Conservation (phyloP, 2,113 vertebrate species). For the Ammodytes marinus region DNA sequence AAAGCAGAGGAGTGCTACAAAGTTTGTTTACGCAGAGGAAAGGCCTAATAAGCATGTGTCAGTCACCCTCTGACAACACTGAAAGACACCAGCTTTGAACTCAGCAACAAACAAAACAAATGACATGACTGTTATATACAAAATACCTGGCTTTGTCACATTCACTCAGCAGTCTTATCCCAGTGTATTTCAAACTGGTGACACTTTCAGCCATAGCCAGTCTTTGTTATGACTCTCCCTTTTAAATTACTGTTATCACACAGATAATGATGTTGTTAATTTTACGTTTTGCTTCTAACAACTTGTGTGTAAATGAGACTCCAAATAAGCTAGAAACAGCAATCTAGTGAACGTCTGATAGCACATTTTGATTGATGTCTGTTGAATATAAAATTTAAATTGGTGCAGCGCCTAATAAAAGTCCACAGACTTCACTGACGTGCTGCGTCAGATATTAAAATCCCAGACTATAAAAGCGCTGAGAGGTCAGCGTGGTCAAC, state of each 20-base stretch:
- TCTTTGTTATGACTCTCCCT: neutral
- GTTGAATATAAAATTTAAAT: conserved; percentile 11
- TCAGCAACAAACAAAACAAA: neutral
- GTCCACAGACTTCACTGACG: conserved; percentile 8
- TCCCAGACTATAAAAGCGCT: conserved; percentile 7
- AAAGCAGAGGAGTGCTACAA: neutral
- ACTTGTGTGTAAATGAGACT: no score
- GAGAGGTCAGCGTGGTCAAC: conserved; percentile 59
- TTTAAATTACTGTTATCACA: neutral
- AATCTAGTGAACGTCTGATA: neutral
- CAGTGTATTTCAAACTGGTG: neutral
- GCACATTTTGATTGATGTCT: neutral
- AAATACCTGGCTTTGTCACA: neutral
- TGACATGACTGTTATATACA: neutral
- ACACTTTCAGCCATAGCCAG: neutral
- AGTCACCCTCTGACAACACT: neutral
- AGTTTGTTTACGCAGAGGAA: neutral
- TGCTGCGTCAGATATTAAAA: conserved; percentile 23
- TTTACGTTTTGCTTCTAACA: neutral
- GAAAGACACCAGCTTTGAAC: neutral
- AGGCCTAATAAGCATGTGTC: neutral
- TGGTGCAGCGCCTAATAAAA: conserved; percentile 12
- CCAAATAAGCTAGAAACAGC: neutral
- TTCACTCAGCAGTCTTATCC: neutral
- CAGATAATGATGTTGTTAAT: neutral